phyloP scores from a whole-genome alignment of 2,888 invertebrate species.

The Tiliacea aurago region DNA sequence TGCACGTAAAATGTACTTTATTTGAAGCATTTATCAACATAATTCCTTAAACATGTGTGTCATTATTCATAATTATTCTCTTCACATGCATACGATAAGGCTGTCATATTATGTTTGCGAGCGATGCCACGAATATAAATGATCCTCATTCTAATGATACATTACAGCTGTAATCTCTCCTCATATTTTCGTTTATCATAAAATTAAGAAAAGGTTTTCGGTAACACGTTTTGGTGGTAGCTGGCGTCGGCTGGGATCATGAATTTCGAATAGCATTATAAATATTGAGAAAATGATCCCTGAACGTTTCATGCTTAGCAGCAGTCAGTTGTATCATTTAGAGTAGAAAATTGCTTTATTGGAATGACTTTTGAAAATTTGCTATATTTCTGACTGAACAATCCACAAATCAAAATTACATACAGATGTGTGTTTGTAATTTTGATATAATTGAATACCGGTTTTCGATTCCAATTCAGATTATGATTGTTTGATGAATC shows the following conservation, averaged over 20 bases:
- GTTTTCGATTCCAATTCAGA: neutral
- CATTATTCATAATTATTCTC: slow-evolving; percentile 45
- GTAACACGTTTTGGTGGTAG: slow-evolving; percentile 15
- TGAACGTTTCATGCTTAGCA: neutral
- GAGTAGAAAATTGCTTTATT: neutral
- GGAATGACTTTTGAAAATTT: neutral
- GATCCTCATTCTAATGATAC: slow-evolving; percentile 45
- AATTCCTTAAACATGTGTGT: too few species aligned
- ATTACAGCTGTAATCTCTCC: slow-evolving; percentile 39
- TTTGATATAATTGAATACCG: neutral
- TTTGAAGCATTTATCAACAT: slow-evolving; percentile 9
- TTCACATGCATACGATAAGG: slow-evolving; percentile 21
- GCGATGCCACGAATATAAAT: slow-evolving; percentile 45
- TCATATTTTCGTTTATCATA: slow-evolving; percentile 42
- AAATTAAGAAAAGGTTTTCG: slow-evolving; percentile 37
- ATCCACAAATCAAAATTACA: too few species aligned
- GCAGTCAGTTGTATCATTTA: neutral
- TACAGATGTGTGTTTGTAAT: too few species aligned
- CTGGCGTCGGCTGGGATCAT: neutral
- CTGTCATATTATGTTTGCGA: slow-evolving; percentile 25
- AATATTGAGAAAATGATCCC: slow-evolving; percentile 11
- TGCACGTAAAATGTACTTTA: slow-evolving; percentile 1
- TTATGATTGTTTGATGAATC: slow-evolving; percentile 12
- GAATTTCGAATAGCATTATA: slow-evolving; percentile 1
- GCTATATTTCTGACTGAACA: neutral